Evolutionary conservation across 2,113 vertebrate genomes (phyloP).

Genomic region (Pongo pygmaeus): DNA sequence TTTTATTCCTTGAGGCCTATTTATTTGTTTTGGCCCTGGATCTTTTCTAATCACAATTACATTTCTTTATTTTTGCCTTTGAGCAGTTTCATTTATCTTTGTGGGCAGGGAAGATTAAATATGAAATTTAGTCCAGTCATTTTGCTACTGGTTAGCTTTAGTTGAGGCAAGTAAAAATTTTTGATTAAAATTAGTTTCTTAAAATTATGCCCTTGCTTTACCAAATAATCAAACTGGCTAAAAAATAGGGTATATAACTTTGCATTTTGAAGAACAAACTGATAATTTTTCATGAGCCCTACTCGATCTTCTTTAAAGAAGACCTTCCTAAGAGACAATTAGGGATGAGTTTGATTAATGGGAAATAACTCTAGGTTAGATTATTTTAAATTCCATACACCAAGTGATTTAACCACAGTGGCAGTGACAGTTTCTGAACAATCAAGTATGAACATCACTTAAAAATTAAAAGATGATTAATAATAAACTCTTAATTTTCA

Average conservation of each 20-base stretch:
- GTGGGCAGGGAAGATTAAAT: slow-evolving; percentile 35
- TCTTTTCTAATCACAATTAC: not conserved
- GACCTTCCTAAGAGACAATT: not conserved
- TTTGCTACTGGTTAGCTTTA: slow-evolving; percentile 36
- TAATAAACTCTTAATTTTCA: slow-evolving; percentile 13
- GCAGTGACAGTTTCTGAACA: not conserved
- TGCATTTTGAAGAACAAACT: not conserved
- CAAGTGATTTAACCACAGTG: not conserved
- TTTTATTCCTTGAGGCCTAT: not conserved
- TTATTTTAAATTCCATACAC: not conserved
- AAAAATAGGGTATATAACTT: not conserved
- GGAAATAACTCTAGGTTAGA: not conserved
- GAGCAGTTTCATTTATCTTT: slow-evolving; percentile 33
- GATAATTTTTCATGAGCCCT: not conserved
- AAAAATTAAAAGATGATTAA: not conserved
- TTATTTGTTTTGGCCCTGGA: not conserved
- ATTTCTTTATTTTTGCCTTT: slow-evolving; percentile 35
- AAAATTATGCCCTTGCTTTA: slow-evolving; percentile 4
- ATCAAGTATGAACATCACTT: not conserved
- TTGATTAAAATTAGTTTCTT: slow-evolving; percentile 41
- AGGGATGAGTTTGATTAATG: not conserved
- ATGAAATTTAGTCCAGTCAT: slow-evolving; percentile 38
- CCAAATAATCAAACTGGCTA: slow-evolving; percentile 18
- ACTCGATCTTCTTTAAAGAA: not conserved
- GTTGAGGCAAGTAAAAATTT: slow-evolving; percentile 7